Conservation (phyloP, 2,797 vertebrate genomes). For the Malurus leucopterus region DNA sequence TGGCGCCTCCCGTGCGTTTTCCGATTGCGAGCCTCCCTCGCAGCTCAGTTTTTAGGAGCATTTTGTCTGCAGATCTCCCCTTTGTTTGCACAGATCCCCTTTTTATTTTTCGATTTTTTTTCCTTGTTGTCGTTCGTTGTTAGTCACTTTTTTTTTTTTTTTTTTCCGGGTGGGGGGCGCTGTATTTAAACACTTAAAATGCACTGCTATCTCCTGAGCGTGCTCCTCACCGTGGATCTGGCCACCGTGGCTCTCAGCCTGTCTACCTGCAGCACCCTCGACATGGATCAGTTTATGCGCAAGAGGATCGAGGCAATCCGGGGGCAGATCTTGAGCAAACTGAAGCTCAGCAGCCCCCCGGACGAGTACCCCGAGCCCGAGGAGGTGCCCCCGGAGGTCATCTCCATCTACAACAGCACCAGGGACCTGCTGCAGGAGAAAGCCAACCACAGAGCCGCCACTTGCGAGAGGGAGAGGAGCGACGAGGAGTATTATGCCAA, state of each 20-base stretch:
- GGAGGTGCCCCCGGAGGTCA: slow-evolving; percentile 91
- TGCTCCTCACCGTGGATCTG: slow-evolving; percentile 86
- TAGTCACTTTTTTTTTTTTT: slow-evolving; percentile 16
- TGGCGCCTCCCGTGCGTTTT: neutral
- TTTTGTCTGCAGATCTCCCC: slow-evolving; percentile 16
- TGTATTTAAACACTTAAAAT: slow-evolving; percentile 75
- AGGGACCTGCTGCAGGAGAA: slow-evolving; percentile 94
- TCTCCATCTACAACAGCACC: slow-evolving; percentile 96
- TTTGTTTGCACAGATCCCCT: slow-evolving; percentile 8
- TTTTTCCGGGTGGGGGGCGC: neutral
- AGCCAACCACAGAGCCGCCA: slow-evolving; percentile 89
- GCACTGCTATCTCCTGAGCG: slow-evolving; percentile 85
- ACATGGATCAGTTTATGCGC: slow-evolving; percentile 94
- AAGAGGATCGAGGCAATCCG: slow-evolving; percentile 94
- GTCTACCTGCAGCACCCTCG: slow-evolving; percentile 95
- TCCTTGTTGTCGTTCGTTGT: neutral
- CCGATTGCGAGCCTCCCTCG: neutral
- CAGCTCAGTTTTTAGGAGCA: slow-evolving; percentile 9
- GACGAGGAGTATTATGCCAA: slow-evolving; percentile 98
- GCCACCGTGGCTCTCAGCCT: slow-evolving; percentile 84
- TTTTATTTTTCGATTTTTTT: neutral
- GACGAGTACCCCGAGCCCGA: slow-evolving; percentile 89
- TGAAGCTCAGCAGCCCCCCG: slow-evolving; percentile 90
- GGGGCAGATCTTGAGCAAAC: slow-evolving; percentile 95
- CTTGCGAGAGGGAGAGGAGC: slow-evolving; percentile 91